phyloP scores from a whole-genome alignment of 2,888 invertebrate species.

The Heliconius hortense region DNA sequence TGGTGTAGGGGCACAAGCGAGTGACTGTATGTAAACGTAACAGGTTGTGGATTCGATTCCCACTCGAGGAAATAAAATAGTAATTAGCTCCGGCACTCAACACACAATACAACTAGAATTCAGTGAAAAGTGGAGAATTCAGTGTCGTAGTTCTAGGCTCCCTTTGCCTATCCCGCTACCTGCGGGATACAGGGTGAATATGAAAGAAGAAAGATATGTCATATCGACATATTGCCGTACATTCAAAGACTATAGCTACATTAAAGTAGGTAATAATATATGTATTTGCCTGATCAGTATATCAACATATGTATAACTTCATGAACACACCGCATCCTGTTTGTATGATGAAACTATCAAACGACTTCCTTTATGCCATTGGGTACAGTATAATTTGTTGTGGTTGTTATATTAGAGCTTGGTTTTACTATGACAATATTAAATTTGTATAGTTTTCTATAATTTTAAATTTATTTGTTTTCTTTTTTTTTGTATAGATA shows the following conservation, averaged over 20 bases:
- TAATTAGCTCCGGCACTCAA: too few relatives aligned
- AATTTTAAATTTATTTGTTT: neutral
- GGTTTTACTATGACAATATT: neutral
- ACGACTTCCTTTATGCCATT: constrained; percentile 1
- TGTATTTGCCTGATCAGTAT: neutral
- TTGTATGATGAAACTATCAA: constrained; percentile 7
- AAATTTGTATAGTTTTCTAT: neutral
- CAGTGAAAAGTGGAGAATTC: too few relatives aligned
- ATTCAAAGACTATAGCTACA: neutral
- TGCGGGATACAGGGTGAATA: too few relatives aligned
- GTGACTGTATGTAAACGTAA: too few relatives aligned
- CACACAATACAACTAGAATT: too few relatives aligned
- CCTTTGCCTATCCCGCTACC: too few relatives aligned
- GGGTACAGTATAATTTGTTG: constrained; percentile 8
- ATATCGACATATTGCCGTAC: neutral
- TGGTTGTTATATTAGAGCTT: neutral
- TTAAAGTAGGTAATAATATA: neutral
- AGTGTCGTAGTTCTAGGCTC: too few relatives aligned
- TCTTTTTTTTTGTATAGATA: too few relatives aligned
- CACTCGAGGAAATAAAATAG: too few relatives aligned
- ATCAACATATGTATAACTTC: neutral
- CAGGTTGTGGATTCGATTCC: too few relatives aligned
- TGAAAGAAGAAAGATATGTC: neutral
- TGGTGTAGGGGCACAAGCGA: too few relatives aligned
- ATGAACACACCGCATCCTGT: constrained; percentile 15